Conservation (phyloP, 2,888 invertebrate species). For the Eilema sororculum region DNA sequence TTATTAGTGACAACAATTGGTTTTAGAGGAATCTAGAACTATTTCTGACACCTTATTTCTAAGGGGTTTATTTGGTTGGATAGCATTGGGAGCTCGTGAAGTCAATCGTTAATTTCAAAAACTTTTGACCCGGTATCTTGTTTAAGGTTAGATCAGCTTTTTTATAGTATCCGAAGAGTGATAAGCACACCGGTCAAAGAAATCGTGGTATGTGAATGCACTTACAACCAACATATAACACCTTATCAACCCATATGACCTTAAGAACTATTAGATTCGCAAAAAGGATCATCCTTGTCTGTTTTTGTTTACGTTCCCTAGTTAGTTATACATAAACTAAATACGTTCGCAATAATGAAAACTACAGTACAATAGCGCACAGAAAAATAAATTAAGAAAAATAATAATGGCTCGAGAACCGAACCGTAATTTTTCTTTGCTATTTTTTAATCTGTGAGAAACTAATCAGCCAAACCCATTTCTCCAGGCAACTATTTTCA, state of each 20-base stretch:
- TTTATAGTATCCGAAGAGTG: not conserved
- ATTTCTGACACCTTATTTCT: too few species aligned
- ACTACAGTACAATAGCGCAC: not conserved
- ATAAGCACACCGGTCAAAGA: too few species aligned
- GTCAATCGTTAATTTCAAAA: too few species aligned
- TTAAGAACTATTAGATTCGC: too few species aligned
- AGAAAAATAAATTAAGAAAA: not conserved
- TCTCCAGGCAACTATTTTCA: not conserved
- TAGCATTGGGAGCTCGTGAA: too few species aligned
- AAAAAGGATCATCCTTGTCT: not conserved
- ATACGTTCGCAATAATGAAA: not conserved
- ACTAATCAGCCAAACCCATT: not conserved
- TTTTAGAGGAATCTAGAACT: too few species aligned
- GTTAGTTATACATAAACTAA: not conserved
- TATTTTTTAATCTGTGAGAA: conserved; percentile 1
- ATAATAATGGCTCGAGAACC: not conserved
- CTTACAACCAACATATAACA: not conserved
- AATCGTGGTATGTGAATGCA: not conserved
- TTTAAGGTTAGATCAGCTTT: not conserved
- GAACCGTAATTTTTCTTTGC: not conserved
- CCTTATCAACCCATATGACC: too few species aligned
- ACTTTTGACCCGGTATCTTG: too few species aligned
- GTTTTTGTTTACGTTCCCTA: not conserved
- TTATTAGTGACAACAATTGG: too few species aligned
- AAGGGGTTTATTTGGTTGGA: too few species aligned